Evolutionary conservation across 2,888 invertebrate species (phyloP), one percentile per base, ranked within the genome.

Genomic region (Pherbina coryleti): DNA sequence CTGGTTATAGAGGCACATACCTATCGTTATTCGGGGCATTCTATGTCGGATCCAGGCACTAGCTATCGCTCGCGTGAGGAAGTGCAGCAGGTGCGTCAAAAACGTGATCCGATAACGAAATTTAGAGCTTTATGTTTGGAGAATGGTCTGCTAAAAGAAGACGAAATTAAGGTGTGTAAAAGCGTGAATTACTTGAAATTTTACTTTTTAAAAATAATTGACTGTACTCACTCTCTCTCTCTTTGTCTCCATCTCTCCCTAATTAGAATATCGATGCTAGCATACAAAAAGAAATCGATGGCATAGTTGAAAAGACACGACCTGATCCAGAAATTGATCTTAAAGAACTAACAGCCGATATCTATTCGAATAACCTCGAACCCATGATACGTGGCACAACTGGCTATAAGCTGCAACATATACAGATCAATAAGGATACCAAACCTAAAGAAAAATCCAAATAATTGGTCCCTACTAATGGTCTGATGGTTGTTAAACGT

Each of bases 91-190:
- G 64, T 64, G 3, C 64, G 64, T 0, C 95, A 97, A 90, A 95
- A 94, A 2, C 91, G 97, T 76, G 99, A 99, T 91, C 98, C 99
- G n/a, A 97, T 99, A 83, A 95, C 95, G 2, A 95, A 94, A 17
- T 98, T 98, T 90, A 97, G 95, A 88, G 96, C 97, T 83, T 94
- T 79, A 28, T 79, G 80, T 57, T 11, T 78, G 1, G 76, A 75
- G 5, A 70, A 79, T 1, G 93, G 93, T 74, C 91, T 99, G 3
- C 94, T 92, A 0, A 93, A 94, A 0, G 92, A 94, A 0, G 97
- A 97, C 2, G 97, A 98, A 88, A 91, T 98, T 5, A 98, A 98
- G 93, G 97, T 96, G 86, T 84, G 81, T 64, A 5, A 14, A 2
- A 11, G 8, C 8, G 8, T 37, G 62, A 53, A 3, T n/a, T 8